These are phyloP conservation scores for Mythimna pallens DNA, from an alignment of 2,888 invertebrate genomes.

Conservation along the genomic window DNA sequence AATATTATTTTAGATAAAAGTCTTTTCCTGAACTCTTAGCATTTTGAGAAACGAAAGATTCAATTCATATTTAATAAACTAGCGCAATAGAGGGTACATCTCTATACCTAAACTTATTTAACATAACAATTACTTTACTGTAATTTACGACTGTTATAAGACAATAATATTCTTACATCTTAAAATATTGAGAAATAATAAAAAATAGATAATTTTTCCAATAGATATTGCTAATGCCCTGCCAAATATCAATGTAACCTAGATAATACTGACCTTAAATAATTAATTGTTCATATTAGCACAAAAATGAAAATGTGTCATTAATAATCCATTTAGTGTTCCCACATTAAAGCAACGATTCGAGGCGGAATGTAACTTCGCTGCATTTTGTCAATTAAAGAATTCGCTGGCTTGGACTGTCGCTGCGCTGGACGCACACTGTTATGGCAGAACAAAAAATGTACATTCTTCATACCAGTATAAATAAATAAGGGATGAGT, in stretches of 20 bases:
- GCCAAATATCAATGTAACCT: not conserved
- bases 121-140: not conserved
- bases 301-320: slow-evolving; percentile 61
- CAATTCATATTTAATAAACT: slow-evolving; percentile 3
- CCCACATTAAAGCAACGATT: slow-evolving; percentile 84
- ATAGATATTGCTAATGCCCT: not conserved
- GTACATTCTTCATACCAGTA: slow-evolving; percentile 88
- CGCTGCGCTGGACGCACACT: slow-evolving; percentile 79
- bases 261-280: not conserved
- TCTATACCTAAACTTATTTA: not conserved
- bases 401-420: slow-evolving; percentile 84
- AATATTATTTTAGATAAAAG: slow-evolving; percentile 18
- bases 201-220: not conserved
- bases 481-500: slow-evolving; percentile 90
- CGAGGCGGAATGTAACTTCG: slow-evolving; percentile 79
- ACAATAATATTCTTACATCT: not conserved
- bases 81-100: not conserved
- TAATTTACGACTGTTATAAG: not conserved
- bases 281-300: slow-evolving; percentile 41
- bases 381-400: slow-evolving; percentile 88
- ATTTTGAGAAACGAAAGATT: slow-evolving; percentile 1
- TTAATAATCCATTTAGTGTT: slow-evolving; percentile 79
- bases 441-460: slow-evolving; percentile 85
- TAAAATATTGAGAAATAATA: no score
- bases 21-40: slow-evolving; percentile 6